Percentiles rank a stretch among this genome's conserved stretches.
phyloP scores from a whole-genome alignment of 2,888 invertebrate genomes.

The Aelia acuminata region DNA sequence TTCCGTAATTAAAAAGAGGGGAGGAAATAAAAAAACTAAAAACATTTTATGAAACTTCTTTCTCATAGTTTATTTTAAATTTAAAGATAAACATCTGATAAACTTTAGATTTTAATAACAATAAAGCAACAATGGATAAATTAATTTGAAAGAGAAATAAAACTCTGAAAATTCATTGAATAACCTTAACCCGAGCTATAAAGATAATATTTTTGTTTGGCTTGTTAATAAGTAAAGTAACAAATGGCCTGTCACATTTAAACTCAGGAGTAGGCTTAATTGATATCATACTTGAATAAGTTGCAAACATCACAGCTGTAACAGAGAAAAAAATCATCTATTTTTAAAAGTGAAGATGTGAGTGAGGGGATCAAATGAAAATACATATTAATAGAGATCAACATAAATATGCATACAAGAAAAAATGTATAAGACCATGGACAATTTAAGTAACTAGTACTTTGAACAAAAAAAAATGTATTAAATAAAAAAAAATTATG shows the following conservation, averaged over 20 bases:
- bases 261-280: background rate
- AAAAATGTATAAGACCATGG: too few relatives aligned
- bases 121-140: background rate
- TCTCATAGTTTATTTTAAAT: background rate
- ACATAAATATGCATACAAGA: background rate
- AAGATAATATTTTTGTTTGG: background rate
- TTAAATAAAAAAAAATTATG: too few relatives aligned
- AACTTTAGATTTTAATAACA: background rate
- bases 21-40: background rate
- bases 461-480: too few relatives aligned
- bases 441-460: too few relatives aligned
- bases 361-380: background rate
- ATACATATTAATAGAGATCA: background rate
- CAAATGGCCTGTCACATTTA: slow-evolving; percentile 34
- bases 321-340: slow-evolving; percentile 1
- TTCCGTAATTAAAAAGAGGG: background rate
- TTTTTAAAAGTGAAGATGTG: background rate
- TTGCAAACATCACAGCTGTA: background rate
- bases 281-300: background rate
- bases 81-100: background rate
- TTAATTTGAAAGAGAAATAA: background rate
- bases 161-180: background rate
- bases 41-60: background rate
- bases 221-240: slow-evolving; percentile 9
- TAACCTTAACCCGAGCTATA: background rate